Evolutionary conservation across 30 jellyfish, hydroid and myxozoan species (phyloP).

Genomic region (Catostylus mosaicus): DNA sequence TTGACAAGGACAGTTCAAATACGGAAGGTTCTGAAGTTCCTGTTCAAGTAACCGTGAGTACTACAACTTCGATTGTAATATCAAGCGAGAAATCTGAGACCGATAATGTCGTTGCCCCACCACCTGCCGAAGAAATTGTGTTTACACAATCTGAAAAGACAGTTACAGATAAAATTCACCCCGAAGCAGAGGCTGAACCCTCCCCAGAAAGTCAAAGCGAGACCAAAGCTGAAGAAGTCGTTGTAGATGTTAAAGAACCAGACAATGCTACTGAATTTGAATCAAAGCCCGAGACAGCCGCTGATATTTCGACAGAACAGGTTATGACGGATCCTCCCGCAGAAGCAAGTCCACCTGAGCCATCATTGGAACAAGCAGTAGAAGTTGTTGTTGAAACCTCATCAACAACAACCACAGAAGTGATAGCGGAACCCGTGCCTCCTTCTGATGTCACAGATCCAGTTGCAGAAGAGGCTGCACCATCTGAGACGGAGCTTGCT

Average conservation of each 20-base stretch:
- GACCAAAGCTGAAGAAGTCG: not conserved
- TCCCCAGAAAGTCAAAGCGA: not conserved
- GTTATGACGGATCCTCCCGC: not conserved
- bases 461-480: conserved; percentile 2
- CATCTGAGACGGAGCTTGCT: not conserved
- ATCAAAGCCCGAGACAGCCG: not conserved
- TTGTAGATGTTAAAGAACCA: conserved; percentile 2
- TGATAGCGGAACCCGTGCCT: not conserved
- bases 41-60: not conserved
- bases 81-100: not conserved
- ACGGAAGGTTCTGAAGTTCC: not conserved
- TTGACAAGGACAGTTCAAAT: not conserved
- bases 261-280: not conserved
- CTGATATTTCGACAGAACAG: not conserved
- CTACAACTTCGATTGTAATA: not conserved
- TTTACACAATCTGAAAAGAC: not conserved
- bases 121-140: not conserved
- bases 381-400: not conserved
- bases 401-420: conserved; percentile 5
- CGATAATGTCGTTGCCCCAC: not conserved
- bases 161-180: not conserved
- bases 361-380: not conserved
- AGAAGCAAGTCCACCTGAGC: conserved; percentile 1
- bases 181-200: conserved; percentile 3
- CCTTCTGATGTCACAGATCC: not conserved